phyloP scores from a whole-genome alignment of 2,113 vertebrate species.

The Cyanistes caeruleus region DNA sequence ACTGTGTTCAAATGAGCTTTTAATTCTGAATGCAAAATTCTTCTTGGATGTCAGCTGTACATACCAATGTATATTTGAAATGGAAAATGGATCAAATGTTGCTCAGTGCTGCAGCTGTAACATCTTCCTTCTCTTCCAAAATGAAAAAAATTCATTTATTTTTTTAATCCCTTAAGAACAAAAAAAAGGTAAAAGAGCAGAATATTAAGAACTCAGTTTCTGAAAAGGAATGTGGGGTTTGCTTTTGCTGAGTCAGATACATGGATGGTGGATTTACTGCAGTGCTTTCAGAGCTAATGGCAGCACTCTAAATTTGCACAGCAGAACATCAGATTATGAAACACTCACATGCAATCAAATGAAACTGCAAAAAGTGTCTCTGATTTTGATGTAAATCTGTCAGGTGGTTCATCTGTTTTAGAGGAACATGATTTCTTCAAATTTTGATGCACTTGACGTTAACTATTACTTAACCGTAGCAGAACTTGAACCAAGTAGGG shows the following conservation, averaged over 20 bases:
- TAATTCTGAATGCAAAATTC: not conserved
- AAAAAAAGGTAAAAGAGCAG: not conserved
- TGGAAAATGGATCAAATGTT: not conserved
- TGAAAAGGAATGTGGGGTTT: not conserved
- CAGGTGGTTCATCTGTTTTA: constrained; percentile 3
- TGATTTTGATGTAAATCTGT: constrained; percentile 38
- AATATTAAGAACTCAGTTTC: not conserved
- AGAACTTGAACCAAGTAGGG: not conserved
- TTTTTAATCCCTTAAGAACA: not conserved
- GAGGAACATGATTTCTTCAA: not conserved
- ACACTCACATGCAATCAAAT: not conserved
- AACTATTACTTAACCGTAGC: not conserved
- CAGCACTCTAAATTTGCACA: not conserved
- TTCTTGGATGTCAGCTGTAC: not conserved
- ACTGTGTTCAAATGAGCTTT: not conserved
- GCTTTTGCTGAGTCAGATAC: not conserved
- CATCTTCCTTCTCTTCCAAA: not conserved
- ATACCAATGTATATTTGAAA: not conserved
- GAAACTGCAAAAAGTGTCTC: not conserved
- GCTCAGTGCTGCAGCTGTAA: not conserved
- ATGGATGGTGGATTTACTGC: not conserved
- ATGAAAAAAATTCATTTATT: not conserved
- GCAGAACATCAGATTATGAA: not conserved
- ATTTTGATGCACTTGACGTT: not conserved
- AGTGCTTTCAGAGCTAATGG: not conserved